phyloP scores from a whole-genome alignment of 2,888 invertebrate species.

The Coelogynopora nodosa region DNA sequence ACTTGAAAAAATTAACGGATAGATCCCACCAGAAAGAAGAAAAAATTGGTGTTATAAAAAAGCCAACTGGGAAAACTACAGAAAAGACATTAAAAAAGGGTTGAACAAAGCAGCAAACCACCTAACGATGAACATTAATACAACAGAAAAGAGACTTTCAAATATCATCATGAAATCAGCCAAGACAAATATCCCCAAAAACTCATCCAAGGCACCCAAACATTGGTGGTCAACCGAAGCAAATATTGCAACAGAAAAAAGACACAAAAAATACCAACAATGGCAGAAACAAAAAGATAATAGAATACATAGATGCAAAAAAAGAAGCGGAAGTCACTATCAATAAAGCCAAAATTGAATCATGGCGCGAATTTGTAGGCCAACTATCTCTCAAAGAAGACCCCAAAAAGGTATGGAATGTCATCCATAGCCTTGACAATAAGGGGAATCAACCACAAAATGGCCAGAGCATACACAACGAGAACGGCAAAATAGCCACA shows the following conservation, averaged over 20 bases:
- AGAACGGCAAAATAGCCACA: not conserved
- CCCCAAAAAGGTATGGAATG: slow-evolving; percentile 12
- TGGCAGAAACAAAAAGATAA: slow-evolving; percentile 25
- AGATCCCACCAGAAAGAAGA: not conserved
- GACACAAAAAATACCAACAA: not conserved
- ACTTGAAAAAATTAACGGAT: not conserved
- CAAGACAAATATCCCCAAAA: not conserved
- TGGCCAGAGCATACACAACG: not conserved
- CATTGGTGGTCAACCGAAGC: not conserved
- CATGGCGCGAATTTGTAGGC: not conserved
- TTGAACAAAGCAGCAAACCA: not conserved
- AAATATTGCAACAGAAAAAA: not conserved
- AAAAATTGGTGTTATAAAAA: slow-evolving; percentile 1
- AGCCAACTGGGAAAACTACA: not conserved
- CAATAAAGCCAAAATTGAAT: slow-evolving; percentile 8
- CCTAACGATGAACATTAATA: not conserved
- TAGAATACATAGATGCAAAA: not conserved
- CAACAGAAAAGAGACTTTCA: not conserved
- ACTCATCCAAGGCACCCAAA: not conserved
- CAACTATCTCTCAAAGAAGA: not conserved
- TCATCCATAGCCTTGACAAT: not conserved
- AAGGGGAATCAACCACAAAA: slow-evolving; percentile 27
- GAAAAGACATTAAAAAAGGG: not conserved
- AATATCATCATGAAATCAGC: not conserved
- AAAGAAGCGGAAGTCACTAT: slow-evolving; percentile 1